Evolutionary conservation across 2,888 invertebrate genomes (phyloP), one percentile per base, ranked within the genome.

Genomic region (Aporophyla nigra): DNA sequence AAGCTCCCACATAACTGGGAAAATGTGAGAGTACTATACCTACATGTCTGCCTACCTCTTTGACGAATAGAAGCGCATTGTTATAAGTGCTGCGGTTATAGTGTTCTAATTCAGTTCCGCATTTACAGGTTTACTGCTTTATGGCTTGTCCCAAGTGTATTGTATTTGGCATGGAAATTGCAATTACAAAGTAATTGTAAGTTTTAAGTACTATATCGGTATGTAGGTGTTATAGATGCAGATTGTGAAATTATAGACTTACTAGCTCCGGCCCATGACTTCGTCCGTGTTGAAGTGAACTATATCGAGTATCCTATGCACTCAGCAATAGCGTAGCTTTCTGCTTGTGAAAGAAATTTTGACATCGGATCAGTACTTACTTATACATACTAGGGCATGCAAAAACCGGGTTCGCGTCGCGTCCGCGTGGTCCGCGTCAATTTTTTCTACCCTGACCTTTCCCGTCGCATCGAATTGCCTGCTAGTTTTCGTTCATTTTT

Each of bases 101-200:
- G 76, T 85, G 74, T 71, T 58, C 24, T 75, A 73, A 76, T 85
- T 70, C 66, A 74, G 74, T 82, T 80, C 80, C 86, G 77, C 53
- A 33, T 65, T 72, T 51, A 53, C 21, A 46, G 43, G 24, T 51
- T 61, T 7, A 51, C 10, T 59, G 65, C 43, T 82, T 82, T 76
- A 80, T 67, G 53, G 21, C 33, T n/a, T 49, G 68, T 68, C 67
- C 63, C 51, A 51, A 81, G 43, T 19, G 51, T 59, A 68, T 73
- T 72, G 65, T 61, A 58, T 80, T 73, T 82, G 53, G 62, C 56
- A 84, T 78, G 63, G 63, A 71, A 78, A 68, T 80, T 40, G 61
- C 65, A 65, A 79, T 84, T 73, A 84, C 59, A 46, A 56, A 51
- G 68, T 76, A 76, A 76, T 80, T 43, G 43, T 51, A 40, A 19